Percentiles rank a stretch among this genome's conserved stretches.
Conservation (phyloP, 2,797 vertebrate species). For the Tenualosa thibaudeaui region DNA sequence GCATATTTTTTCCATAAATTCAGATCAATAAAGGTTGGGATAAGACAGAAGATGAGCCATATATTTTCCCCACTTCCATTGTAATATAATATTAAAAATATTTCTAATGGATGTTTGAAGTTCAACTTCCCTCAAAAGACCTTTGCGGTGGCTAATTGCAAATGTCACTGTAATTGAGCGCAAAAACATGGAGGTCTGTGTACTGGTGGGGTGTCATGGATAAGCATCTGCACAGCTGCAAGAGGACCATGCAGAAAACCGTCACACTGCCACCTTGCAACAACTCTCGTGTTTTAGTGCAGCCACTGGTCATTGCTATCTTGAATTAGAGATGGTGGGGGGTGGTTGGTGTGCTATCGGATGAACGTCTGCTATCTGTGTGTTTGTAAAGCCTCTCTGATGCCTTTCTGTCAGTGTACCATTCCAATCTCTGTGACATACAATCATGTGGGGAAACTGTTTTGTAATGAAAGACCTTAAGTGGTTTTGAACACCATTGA, state of each 20-base stretch:
- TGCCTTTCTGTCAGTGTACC: slow-evolving; percentile 84
- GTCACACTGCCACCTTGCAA: neutral
- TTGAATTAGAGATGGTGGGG: neutral
- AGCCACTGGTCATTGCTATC: neutral
- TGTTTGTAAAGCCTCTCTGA: slow-evolving; percentile 69
- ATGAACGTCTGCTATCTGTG: slow-evolving; percentile 54
- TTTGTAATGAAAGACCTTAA: slow-evolving; percentile 89
- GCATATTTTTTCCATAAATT: slow-evolving; percentile 50
- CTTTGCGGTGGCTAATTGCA: neutral
- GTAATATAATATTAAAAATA: slow-evolving; percentile 28
- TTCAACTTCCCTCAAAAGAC: neutral
- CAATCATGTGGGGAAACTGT: slow-evolving; percentile 81
- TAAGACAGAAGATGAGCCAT: slow-evolving; percentile 41
- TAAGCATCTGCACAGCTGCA: neutral
- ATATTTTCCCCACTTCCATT: slow-evolving; percentile 58
- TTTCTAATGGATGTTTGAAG: slow-evolving; percentile 40
- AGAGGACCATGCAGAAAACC: neutral
- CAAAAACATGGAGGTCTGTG: neutral
- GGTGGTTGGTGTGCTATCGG: slow-evolving; percentile 19
- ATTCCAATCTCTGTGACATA: slow-evolving; percentile 87
- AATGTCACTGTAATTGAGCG: neutral
- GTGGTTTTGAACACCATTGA: slow-evolving; percentile 83
- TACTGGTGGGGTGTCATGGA: neutral
- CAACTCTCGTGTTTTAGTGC: neutral
- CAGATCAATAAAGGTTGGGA: slow-evolving; percentile 37